These are phyloP conservation scores for Octonoba sinensis DNA, from an alignment of 2,888 invertebrate genomes.

Conservation along the genomic window DNA sequence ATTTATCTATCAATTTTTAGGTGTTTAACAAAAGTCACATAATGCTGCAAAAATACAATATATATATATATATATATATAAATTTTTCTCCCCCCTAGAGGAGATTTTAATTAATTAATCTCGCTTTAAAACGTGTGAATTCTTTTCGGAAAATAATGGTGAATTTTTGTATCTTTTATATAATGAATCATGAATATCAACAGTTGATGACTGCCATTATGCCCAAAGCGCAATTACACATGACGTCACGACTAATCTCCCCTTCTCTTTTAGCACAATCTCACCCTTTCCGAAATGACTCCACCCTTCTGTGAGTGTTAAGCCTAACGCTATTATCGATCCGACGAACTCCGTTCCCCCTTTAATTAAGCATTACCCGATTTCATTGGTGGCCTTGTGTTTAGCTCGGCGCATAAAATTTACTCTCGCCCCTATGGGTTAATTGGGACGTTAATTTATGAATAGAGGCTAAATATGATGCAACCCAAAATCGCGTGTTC, in stretches of 20 bases:
- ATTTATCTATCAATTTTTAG: too few relatives aligned
- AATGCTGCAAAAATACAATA: too few relatives aligned
- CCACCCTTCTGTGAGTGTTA: slow-evolving; percentile 54
- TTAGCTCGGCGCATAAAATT: slow-evolving; percentile 34
- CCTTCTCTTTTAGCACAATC: slow-evolving; percentile 16
- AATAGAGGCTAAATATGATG: background rate
- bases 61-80: too few relatives aligned
- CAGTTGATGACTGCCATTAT: background rate
- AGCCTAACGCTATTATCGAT: slow-evolving; percentile 57
- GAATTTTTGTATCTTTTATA: too few relatives aligned
- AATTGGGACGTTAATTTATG: slow-evolving; percentile 63
- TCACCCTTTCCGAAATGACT: slow-evolving; percentile 33
- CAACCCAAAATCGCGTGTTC: slow-evolving; percentile 26
- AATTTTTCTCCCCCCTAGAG: too few relatives aligned
- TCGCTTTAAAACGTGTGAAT: too few relatives aligned
- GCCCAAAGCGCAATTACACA: slow-evolving; percentile 15
- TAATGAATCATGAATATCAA: background rate
- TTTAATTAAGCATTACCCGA: slow-evolving; percentile 51
- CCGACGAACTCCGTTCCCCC: slow-evolving; percentile 26
- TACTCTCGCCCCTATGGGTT: slow-evolving; percentile 31
- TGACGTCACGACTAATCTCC: slow-evolving; percentile 34
- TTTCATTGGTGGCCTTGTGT: slow-evolving; percentile 59
- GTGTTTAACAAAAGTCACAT: too few relatives aligned
- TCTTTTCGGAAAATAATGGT: too few relatives aligned
- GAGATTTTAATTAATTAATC: too few relatives aligned